Base-by-base conservation (phyloP, 2,888 invertebrate species). In the Anoncus sp. region DNA sequence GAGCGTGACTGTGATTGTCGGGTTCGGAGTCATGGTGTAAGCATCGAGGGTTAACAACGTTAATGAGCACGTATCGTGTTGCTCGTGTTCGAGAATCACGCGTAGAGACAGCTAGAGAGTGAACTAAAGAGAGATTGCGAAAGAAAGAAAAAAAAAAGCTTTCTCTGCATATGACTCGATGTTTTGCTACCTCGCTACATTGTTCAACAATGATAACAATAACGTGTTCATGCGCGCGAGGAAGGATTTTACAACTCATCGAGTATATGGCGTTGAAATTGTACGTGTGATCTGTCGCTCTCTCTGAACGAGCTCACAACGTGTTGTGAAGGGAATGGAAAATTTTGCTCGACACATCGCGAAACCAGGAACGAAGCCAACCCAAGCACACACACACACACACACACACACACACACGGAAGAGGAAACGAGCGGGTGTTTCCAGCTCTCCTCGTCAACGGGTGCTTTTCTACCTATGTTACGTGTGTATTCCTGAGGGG, bases 391-490 rank as follows among this genome's bases (percentile, higher is more conserved):
- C n/a, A n/a, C n/a, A n/a, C n/a, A n/a, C n/a, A n/a, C n/a, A n/a
- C n/a, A n/a, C n/a, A n/a, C n/a, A n/a, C n/a, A n/a, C 4, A 22
- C 35, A 40, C 45, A 74, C 27, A 57, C 74, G 71, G 75, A 71
- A 72, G 38, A 57, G 66, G 71, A 67, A 78, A 75, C 67, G 59
- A 20, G 7, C 16, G 12, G 60, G 22, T 24, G 47, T 20, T 65
- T 10, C 51, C 62, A 63, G 51, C 47, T 77, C 69, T 77, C 69
- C 16, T 71, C 70, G 71, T 14, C 45, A 49, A 18, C 22, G 18
- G 47, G 14, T 10, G 5, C 72, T 51, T 43, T 47, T 38, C 53
- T 35, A 45, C 74, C 38, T 53, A 60, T 59, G 60, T 63, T 49
- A 55, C 38, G 49, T 27, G 43, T 47, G 51, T 40, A 16, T 66